Evolutionary conservation across 2,888 invertebrate genomes (phyloP), one percentile per base, ranked within the genome.

Genomic region (Ceramica pisi): DNA sequence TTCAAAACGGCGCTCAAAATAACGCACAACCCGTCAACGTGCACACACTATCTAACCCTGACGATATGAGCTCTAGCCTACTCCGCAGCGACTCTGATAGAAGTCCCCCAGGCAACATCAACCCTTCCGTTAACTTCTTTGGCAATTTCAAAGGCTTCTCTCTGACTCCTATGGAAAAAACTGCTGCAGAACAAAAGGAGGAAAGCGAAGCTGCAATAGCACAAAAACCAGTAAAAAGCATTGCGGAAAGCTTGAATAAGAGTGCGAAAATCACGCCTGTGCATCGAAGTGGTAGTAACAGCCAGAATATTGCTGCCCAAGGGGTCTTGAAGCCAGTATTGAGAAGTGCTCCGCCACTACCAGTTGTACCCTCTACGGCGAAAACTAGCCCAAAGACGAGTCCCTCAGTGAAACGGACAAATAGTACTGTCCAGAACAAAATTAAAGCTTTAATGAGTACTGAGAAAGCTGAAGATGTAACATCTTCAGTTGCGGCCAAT

Each of bases 131-230:
- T 74, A 97, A 97, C 87, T 97, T 98, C 93, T 98, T 98, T 91
- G 98, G 98, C 1, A 98, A 98, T 87, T 98, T 98, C 94, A 98
- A 98, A 92, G 98, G 98, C 0, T 98, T 98, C 92, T 97, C 98
- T 0, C 96, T 98, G 57, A 96, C 97, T 0, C 98, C 98, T 0
- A 94, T 97, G 0, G 96, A 96, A 48, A 96, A 95, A 85, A 21
- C 35, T 14, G 85, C 88, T 31, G 85, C 86, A 1, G 56, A 80
- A 6, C 89, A 85, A 55, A 83, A 81, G 44, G 82, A 81, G 1
- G 77, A 85, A 9, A 83, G 67, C 5, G 78, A 81, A 57, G 62
- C 50, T 26, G 81, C 80, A 73, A 86, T 60, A 75, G 67, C 61
- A 61, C 78, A 38, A 10, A 85, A 80, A 61, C 79, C 75, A 59